These are phyloP conservation scores for Drosophila aldrichi DNA, from an alignment of 2,888 invertebrate genomes.

Conservation along the genomic window DNA sequence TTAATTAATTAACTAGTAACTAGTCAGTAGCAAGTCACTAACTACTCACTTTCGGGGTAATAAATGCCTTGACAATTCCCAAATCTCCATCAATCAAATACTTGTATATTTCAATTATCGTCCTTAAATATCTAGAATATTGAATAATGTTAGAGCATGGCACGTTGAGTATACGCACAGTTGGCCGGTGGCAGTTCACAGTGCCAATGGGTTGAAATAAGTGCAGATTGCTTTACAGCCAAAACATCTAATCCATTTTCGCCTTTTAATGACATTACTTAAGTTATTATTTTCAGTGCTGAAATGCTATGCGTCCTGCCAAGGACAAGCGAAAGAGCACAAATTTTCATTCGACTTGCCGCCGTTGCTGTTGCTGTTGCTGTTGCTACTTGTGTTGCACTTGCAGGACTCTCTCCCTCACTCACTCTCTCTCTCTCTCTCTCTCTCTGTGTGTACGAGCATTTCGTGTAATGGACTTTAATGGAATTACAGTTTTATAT, in stretches of 20 bases:
- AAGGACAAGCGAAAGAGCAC: conserved; percentile 62
- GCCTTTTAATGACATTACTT: conserved; percentile 78
- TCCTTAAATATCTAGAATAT: not conserved
- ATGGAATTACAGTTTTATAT: conserved; percentile 80
- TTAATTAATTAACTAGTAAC: not conserved
- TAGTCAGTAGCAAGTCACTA: not conserved
- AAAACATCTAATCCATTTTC: conserved; percentile 72
- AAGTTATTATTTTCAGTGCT: conserved; percentile 77
- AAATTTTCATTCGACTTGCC: conserved; percentile 56
- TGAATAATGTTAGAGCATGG: not conserved
- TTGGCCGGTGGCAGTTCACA: not conserved
- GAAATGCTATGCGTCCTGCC: conserved; percentile 64
- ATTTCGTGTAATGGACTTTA: conserved; percentile 81
- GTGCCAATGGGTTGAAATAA: conserved; percentile 16
- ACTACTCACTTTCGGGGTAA: not conserved
- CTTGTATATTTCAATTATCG: not conserved
- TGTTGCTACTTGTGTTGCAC: conserved; percentile 26
- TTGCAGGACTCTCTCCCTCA: conserved; percentile 19
- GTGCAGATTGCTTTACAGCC: conserved; percentile 30
- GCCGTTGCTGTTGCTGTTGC: conserved; percentile 20
- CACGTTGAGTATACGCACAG: conserved; percentile 15
- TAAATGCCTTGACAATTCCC: not conserved
- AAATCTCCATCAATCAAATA: not conserved
- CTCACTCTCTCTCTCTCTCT: not conserved
- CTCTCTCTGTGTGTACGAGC: conserved; percentile 40